Conservation (phyloP, 2,113 vertebrate genomes). For the Ascaphus truei region DNA sequence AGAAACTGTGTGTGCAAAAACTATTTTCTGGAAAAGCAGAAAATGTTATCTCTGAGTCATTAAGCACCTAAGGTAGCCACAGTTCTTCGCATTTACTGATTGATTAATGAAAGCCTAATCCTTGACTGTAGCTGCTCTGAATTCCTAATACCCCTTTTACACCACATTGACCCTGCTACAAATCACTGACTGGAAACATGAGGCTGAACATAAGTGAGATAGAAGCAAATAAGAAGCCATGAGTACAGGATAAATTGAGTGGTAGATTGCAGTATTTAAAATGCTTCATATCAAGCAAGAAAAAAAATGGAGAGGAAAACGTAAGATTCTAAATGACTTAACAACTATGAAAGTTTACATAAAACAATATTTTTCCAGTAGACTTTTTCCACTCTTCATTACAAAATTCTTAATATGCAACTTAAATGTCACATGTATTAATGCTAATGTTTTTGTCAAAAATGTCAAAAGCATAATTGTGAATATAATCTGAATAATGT, state of each 20-base stretch:
- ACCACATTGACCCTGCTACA: conserved; percentile 20
- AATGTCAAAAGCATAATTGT: too few relatives aligned
- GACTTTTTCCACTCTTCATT: too few relatives aligned
- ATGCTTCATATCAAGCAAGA: neutral
- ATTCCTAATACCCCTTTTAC: conserved; percentile 11
- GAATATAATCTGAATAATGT: too few relatives aligned
- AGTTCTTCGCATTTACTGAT: conserved; percentile 16
- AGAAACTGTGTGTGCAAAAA: neutral
- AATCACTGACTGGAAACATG: conserved; percentile 1
- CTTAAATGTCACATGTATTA: too few relatives aligned
- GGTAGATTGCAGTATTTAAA: neutral
- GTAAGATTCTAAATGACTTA: neutral
- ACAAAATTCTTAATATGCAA: too few relatives aligned
- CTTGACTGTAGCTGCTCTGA: neutral
- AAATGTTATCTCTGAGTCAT: conserved; percentile 6
- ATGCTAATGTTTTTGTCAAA: too few relatives aligned
- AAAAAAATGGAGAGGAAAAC: neutral
- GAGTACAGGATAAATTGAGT: neutral
- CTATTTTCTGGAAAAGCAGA: neutral
- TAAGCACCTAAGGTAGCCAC: neutral
- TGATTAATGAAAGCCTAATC: neutral
- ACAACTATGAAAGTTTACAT: too few relatives aligned
- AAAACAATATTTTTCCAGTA: too few relatives aligned
- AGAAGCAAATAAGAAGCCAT: neutral
- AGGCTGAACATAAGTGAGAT: conserved; percentile 1